Percentiles rank a stretch among this genome's conserved stretches.
These are phyloP conservation scores for Burhinus oedicnemus DNA, from an alignment of 2,113 vertebrate species.

Conservation along the genomic window DNA sequence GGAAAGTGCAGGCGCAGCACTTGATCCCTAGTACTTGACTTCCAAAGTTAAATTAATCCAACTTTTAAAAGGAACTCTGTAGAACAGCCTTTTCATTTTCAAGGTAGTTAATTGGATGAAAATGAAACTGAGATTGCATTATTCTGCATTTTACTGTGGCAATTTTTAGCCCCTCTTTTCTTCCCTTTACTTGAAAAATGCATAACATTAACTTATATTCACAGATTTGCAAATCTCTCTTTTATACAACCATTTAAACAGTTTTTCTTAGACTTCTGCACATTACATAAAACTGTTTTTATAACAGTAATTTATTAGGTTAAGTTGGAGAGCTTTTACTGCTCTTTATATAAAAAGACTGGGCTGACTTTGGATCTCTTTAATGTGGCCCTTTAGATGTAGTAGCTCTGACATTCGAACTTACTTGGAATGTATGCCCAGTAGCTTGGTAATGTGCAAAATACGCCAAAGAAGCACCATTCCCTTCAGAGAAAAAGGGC, in stretches of 20 bases:
- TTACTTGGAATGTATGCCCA: neutral
- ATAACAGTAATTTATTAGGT: constrained; percentile 59
- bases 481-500: constrained; percentile 16
- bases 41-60: neutral
- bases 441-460: constrained; percentile 32
- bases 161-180: neutral
- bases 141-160: constrained; percentile 26
- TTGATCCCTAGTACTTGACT: neutral
- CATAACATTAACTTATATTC: constrained; percentile 1
- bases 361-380: constrained; percentile 46
- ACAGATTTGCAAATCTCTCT: constrained; percentile 60
- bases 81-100: neutral
- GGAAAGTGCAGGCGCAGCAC: neutral
- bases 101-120: neutral
- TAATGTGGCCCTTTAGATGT: constrained; percentile 40
- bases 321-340: constrained; percentile 44
- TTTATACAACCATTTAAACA: constrained; percentile 56
- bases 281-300: constrained; percentile 50
- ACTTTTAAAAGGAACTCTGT: neutral
- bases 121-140: neutral
- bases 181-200: neutral
- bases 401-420: constrained; percentile 45
- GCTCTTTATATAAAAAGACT: constrained; percentile 53
- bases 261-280: constrained; percentile 60
- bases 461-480: neutral